Evolutionary conservation across 53 echinoderm and acorn worm species (phyloP), one percentile per base, ranked within the genome.

Genomic region (Luidia sarsii): DNA sequence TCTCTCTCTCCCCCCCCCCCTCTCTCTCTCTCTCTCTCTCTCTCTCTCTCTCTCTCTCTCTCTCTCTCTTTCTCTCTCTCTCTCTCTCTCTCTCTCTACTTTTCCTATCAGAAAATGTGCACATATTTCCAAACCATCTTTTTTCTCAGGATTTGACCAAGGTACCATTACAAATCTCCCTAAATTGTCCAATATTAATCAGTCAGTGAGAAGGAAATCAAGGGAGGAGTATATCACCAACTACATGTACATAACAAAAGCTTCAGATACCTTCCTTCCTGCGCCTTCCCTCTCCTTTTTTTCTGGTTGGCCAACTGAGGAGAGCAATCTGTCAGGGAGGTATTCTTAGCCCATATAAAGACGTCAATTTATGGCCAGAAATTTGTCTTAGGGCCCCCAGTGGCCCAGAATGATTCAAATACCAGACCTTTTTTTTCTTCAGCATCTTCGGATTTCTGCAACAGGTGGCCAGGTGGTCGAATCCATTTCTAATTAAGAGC

Each of bases 391-490:
- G n/a, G n/a, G n/a, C 35, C 20, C 18, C 35, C 18, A 15, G 3
- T 18, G 29, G 7, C 32, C 31, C 6, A 57, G 28, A 21, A 72
- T 34, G 56, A 72, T 72, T 38, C 32, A 20, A 55, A 35, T 56
- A 37, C 54, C 72, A 55, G 25, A 22, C n/a, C 51, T 20, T 15
- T 46, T 18, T 11, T 10, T 19, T 63, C 15, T n/a, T 34, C 34
- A 63, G 33, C 63, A 41, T 41, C 41, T 41, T 41, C n/a, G n/a
- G n/a, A n/a, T 31, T 13, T 28, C 59, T 10, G 34, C 56, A 72
- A 72, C 72, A 72, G 72, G 72, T 72, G 72, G 35, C 25, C 6
- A 15, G 72, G 27, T 72, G 39, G 38, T 20, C 4, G n/a, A 21
- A 71, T 7, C 54, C 27, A 3, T 3, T 36, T 23, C 18, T 54